Conservation (phyloP, 2,888 invertebrate species). For the Dioctria rufipes region DNA sequence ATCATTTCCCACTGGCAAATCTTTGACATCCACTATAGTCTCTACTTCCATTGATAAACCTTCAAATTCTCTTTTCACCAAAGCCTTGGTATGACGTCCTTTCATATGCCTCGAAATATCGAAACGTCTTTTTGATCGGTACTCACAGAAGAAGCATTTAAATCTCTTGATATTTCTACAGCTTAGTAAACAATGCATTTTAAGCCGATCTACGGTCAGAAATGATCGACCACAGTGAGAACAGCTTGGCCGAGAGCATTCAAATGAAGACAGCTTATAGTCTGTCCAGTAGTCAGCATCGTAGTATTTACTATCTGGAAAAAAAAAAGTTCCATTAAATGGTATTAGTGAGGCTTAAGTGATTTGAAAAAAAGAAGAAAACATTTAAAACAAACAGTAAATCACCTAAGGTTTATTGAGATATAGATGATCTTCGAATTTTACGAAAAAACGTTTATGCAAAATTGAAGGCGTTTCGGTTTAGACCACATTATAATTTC, state of each 20-base stretch:
- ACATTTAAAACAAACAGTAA: slow-evolving; percentile 13
- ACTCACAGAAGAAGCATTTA: slow-evolving; percentile 59
- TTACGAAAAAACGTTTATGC: background rate
- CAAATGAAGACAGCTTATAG: slow-evolving; percentile 2
- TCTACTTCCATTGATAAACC: slow-evolving; percentile 57
- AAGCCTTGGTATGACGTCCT: slow-evolving; percentile 54
- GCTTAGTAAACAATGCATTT: slow-evolving; percentile 56
- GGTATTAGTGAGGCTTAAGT: background rate
- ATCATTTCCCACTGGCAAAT: slow-evolving; percentile 50
- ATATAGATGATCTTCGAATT: background rate
- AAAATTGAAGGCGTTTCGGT: background rate
- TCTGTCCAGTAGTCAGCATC: slow-evolving; percentile 23
- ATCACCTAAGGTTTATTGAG: slow-evolving; percentile 3
- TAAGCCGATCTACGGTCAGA: slow-evolving; percentile 52
- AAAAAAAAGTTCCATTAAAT: background rate
- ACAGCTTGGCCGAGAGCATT: slow-evolving; percentile 50
- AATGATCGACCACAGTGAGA: slow-evolving; percentile 56
- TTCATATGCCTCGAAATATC: slow-evolving; percentile 59
- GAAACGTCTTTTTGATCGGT: slow-evolving; percentile 58
- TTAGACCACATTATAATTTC: background rate
- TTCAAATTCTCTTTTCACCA: slow-evolving; percentile 20
- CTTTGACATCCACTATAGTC: slow-evolving; percentile 54
- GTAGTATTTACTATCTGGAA: slow-evolving; percentile 54
- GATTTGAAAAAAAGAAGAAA: background rate
- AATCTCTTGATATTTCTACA: slow-evolving; percentile 58